Evolutionary conservation across 2,113 vertebrate genomes (phyloP), one percentile per base, ranked within the genome.

Genomic region (Festucalex cinctus): DNA sequence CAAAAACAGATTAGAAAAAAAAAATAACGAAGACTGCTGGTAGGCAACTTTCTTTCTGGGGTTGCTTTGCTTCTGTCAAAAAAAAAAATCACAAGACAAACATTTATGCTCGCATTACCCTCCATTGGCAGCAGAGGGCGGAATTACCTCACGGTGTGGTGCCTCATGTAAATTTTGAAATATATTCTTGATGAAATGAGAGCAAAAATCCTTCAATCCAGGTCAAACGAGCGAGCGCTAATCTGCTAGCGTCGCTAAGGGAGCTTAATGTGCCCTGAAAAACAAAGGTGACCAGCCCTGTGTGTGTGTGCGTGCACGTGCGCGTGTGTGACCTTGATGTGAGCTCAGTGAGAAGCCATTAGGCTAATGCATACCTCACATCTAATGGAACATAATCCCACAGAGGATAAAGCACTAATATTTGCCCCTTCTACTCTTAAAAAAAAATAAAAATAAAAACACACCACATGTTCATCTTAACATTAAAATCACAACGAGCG

Each of bases 381-480:
- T 80, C 75, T 86, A 90, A 81, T 81, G 77, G 70, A 79, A 76
- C 44, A 76, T 84, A 89, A 88, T 88, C 87, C 79, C 61, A 69
- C 63, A 49, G 78, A 72, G 80, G 86, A 89, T 87, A 85, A 85
- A 83, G 77, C 66, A 75, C 74, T 72, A 74, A 66, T 75, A 75
- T 84, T 73, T 68, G 56, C 64, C 39, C 68, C 61, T 9, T 79
- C 77, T 57, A 57, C 26, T 57, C 14, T 8, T 5, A 12, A 28
- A 16, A 26, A 26, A 12, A 57, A 24, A 32, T 26, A 56, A 24
- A 28, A 13, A 28, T 6, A 17, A 0, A 6, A 13, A 6, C 10
- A 13, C n/a, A 22, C 49, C n/a, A 22, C n/a, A 13, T 24, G 19
- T 24, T 16, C 24, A 16, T 28, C 13, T 16, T 24, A 12, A 49